Evolutionary conservation across 2,888 invertebrate genomes (phyloP), one percentile per base, ranked within the genome.

Genomic region (Xestoiulus laeticollis): DNA sequence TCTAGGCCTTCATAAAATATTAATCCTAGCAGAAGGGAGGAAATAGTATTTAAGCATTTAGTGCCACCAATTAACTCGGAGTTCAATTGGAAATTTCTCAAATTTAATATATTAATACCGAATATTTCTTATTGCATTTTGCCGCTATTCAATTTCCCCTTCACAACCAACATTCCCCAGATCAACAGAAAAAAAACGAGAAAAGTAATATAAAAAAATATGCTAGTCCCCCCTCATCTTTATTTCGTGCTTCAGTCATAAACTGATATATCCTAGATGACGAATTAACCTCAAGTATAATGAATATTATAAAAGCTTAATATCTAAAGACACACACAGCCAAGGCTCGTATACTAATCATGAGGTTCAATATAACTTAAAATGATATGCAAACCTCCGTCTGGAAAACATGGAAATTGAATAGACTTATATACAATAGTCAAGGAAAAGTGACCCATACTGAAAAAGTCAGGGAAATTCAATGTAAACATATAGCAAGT

Each of bases 301-400:
- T 78, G 78, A 30, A 78, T 78, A 78, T 78, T 78, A 78, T 78
- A 78, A 78, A 78, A 78, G 78, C 78, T 78, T 78, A 78, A 78
- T 78, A 78, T 30, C 78, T 30, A 14, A 78, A 78, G 78, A 30
- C 78, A 78, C 78, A 78, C 26, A 68, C 68, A 26, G 68, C 26
- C 26, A 78, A 26, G 26, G 22, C 59, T 22, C 6, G 53, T 59
- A 59, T 22, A 59, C 59, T 22, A 78, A 78, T 78, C 30, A 38
- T 85, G 85, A 22, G 85, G 85, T 44, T 85, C 85, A 85, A 85
- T 85, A 85, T 85, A 85, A 85, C 43, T 85, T 85, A 33, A 84
- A 48, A 85, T 38, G 38, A 22, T 38, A 30, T 78, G 30, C 78
- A 12, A 38, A 16, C 48, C 48, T 16, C 48, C 48, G 4, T 48